Conservation (phyloP, 2,888 invertebrate species). For the Rotaria macrura region DNA sequence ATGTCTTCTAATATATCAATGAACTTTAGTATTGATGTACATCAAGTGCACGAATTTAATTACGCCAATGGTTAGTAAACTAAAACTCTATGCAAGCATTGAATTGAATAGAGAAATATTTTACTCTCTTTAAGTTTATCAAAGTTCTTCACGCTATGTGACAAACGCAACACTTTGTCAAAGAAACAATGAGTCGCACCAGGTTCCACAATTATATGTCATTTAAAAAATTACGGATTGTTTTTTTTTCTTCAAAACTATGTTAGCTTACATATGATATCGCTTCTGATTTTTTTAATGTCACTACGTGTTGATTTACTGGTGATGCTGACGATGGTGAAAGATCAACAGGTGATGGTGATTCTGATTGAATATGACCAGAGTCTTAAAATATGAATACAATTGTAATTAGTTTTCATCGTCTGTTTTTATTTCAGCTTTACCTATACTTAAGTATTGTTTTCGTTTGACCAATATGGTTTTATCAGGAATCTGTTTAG, state of each 20-base stretch:
- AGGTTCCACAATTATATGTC: neutral
- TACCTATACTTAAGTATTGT: constrained; percentile 1
- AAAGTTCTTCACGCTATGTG: neutral
- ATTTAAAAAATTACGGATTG: neutral
- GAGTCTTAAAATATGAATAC: neutral
- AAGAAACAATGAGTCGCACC: neutral
- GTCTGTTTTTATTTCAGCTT: neutral
- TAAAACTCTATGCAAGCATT: no score
- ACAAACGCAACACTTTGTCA: neutral
- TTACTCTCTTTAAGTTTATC: neutral
- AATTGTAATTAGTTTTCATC: neutral
- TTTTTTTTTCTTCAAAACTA: neutral
- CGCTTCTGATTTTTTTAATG: neutral
- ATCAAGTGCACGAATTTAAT: no score
- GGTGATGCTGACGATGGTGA: neutral
- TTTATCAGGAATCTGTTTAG: neutral
- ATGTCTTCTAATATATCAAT: no score
- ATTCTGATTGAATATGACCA: constrained; percentile 15
- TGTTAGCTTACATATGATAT: neutral
- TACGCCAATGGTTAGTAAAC: no score
- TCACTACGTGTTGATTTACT: neutral
- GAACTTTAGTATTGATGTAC: no score
- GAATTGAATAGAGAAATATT: neutral
- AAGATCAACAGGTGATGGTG: constrained; percentile 8
- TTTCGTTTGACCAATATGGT: neutral